Evolutionary conservation across 2,797 vertebrate species (phyloP).

Genomic region (Chelon labrosus): DNA sequence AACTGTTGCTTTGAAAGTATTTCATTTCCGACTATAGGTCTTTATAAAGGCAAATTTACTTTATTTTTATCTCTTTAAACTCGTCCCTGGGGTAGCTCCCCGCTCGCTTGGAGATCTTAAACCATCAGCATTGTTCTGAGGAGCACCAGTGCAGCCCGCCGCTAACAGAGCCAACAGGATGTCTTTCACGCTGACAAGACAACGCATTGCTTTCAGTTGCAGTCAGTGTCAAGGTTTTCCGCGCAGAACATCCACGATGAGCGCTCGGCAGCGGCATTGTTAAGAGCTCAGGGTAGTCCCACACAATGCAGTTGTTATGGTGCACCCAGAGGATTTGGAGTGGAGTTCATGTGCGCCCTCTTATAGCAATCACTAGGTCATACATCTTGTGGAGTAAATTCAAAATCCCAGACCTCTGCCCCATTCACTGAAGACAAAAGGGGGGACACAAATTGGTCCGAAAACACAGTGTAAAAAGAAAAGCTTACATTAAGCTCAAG

Average conservation of each 20-base stretch:
- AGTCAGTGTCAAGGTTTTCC: conserved; percentile 69
- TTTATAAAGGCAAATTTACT: background rate
- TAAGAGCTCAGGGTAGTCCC: conserved; percentile 67
- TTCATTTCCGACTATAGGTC: background rate
- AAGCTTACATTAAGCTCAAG: conserved; percentile 89
- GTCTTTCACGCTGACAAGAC: conserved; percentile 58
- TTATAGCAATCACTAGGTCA: conserved; percentile 75
- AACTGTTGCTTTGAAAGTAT: background rate
- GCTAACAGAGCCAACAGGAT: conserved; percentile 50
- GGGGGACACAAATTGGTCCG: conserved; percentile 87
- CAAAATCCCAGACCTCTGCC: conserved; percentile 79
- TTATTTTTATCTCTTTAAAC: conserved; percentile 44
- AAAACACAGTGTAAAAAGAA: conserved; percentile 89
- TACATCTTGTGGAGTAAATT: conserved; percentile 85
- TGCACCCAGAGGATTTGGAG: conserved; percentile 75
- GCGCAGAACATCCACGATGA: conserved; percentile 54
- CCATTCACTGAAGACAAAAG: conserved; percentile 85
- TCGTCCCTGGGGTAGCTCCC: conserved; percentile 35
- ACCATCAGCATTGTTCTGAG: conserved; percentile 33
- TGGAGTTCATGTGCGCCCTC: conserved; percentile 70
- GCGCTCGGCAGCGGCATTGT: conserved; percentile 62
- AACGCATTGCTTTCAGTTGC: conserved; percentile 61
- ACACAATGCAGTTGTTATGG: conserved; percentile 75
- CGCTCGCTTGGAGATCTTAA: conserved; percentile 31
- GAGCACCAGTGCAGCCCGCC: conserved; percentile 26